Conservation (phyloP, 2,888 invertebrate genomes). For the Cheilosia vernalis region DNA sequence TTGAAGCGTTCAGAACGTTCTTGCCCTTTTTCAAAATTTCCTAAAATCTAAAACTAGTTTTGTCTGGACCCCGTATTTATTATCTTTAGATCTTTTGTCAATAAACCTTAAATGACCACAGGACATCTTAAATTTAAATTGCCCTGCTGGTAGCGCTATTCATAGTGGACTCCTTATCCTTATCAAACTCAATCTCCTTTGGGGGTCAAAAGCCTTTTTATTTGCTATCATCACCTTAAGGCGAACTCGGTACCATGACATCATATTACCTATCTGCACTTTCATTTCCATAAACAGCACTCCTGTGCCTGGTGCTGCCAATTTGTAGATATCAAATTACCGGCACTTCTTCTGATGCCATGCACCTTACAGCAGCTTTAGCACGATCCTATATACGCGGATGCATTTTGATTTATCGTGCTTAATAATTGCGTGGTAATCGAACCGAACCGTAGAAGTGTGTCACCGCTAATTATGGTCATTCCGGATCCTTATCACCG, state of each 20-base stretch:
- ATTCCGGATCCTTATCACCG: constrained; percentile 74
- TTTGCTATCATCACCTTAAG: neutral
- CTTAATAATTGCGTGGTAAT: constrained; percentile 70
- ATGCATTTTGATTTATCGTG: constrained; percentile 70
- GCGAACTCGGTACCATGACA: neutral
- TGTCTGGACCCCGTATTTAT: too few relatives aligned
- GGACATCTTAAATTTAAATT: too few relatives aligned
- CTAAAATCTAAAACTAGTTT: too few relatives aligned
- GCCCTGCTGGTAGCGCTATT: too few relatives aligned
- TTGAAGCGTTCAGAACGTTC: too few relatives aligned
- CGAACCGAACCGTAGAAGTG: constrained; percentile 72
- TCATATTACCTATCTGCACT: neutral
- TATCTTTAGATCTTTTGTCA: too few relatives aligned
- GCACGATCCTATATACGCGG: constrained; percentile 18
- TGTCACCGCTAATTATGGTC: constrained; percentile 76
- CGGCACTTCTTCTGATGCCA: neutral
- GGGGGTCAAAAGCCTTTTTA: neutral
- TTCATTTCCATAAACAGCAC: constrained; percentile 8
- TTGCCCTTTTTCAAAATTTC: too few relatives aligned
- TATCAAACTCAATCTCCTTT: neutral
- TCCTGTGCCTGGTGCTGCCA: neutral
- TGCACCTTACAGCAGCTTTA: constrained; percentile 8
- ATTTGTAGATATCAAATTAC: constrained; percentile 26
- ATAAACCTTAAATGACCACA: too few relatives aligned
- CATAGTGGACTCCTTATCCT: too few relatives aligned